These are phyloP conservation scores for Drosophila prostipennis DNA, from an alignment of 2,888 invertebrate genomes.

Conservation along the genomic window DNA sequence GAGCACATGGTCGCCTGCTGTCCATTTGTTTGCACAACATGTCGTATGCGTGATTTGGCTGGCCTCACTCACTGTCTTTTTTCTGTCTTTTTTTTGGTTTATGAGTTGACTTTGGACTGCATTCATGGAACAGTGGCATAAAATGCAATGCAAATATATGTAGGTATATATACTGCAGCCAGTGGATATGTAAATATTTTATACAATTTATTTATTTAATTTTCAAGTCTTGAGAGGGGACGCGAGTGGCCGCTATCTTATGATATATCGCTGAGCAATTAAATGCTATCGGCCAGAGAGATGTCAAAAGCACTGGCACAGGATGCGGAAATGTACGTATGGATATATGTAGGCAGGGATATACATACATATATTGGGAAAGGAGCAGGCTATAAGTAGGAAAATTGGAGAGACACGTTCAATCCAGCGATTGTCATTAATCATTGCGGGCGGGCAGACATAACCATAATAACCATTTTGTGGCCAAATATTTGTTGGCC, in stretches of 20 bases:
- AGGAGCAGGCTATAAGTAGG: conserved; percentile 26
- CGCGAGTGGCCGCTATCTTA: conserved; percentile 57
- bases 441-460: conserved; percentile 49
- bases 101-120: conserved; percentile 44
- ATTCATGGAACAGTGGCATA: conserved; percentile 2
- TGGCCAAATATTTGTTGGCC: conserved; percentile 71
- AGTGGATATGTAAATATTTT: conserved; percentile 16
- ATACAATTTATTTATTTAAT: conserved; percentile 56
- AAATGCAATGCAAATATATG: conserved; percentile 47
- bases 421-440: conserved; percentile 71
- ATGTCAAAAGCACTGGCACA: no score
- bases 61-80: not conserved
- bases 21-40: conserved; percentile 39
- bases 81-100: conserved; percentile 46
- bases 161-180: not conserved
- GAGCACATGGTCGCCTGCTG: conserved; percentile 5
- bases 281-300: conserved; percentile 72
- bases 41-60: conserved; percentile 68
- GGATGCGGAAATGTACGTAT: conserved; percentile 6
- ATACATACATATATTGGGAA: not conserved
- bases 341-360: conserved; percentile 1
- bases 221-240: conserved; percentile 55
- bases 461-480: conserved; percentile 74
- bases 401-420: conserved; percentile 37
- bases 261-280: conserved; percentile 76